phyloP scores from a whole-genome alignment of 1,140 invertebrate species.

The Eriocheir sinensis region DNA sequence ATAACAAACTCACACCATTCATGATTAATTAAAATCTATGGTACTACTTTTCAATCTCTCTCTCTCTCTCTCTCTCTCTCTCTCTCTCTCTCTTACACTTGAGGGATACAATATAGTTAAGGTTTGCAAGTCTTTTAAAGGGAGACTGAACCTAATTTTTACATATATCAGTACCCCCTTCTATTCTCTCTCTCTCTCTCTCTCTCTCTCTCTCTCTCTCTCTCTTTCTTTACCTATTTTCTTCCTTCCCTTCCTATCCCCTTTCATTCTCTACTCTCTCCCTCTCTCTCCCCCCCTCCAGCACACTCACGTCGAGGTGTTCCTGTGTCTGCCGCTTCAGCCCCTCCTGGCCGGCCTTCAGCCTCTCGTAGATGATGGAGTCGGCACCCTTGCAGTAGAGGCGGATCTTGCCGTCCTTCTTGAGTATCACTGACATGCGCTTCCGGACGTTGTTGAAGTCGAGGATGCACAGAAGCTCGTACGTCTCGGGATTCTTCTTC shows the following conservation, averaged over 20 bases:
- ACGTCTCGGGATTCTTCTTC: constrained; percentile 92
- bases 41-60: no score
- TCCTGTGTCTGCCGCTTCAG: constrained; percentile 91
- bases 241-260: not conserved
- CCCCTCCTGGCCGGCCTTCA: constrained; percentile 89
- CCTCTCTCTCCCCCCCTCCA: not conserved
- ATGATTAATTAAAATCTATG: no score
- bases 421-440: constrained; percentile 98
- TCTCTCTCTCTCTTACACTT: no score
- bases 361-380: constrained; percentile 97
- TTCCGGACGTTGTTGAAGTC: constrained; percentile 99
- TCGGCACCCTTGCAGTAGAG: constrained; percentile 99
- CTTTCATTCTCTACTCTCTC: constrained; percentile 29
- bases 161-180: no score
- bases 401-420: constrained; percentile 91
- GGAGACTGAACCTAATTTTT: no score
- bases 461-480: constrained; percentile 97
- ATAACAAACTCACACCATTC: no score
- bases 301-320: constrained; percentile 93
- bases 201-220: not conserved
- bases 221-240: not conserved
- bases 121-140: no score
- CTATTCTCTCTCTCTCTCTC: no score
- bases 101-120: no score
- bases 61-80: no score